phyloP scores from a whole-genome alignment of 2,113 vertebrate genomes.

The Helogale parvula region DNA sequence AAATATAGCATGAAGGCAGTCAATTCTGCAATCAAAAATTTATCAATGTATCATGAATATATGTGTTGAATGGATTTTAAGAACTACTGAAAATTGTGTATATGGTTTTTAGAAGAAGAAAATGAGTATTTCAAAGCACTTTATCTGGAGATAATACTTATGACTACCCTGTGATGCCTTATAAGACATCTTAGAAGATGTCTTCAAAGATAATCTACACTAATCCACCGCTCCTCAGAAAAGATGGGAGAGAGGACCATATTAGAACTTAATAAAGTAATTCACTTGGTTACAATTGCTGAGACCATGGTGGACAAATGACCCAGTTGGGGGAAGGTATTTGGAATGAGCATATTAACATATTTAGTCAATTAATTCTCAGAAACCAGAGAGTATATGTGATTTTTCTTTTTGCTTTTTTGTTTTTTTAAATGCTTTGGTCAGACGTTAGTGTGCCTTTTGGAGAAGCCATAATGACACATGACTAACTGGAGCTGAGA shows the following conservation, averaged over 20 bases:
- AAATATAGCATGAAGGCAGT: neutral
- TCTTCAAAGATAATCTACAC: no score
- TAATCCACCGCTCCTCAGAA: neutral
- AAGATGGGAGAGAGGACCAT: rapidly evolving
- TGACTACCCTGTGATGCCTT: neutral
- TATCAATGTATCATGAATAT: neutral
- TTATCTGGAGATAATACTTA: neutral
- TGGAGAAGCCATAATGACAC: neutral
- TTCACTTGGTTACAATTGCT: neutral
- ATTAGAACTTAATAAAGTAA: neutral
- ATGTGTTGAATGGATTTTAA: neutral
- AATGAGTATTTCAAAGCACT: neutral
- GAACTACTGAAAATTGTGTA: neutral
- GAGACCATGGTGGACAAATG: neutral
- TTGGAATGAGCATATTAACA: neutral
- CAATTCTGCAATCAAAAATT: neutral
- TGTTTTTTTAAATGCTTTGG: neutral
- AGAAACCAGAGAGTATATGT: neutral
- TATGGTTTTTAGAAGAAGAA: neutral
- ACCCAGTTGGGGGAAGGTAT: neutral
- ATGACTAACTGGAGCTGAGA: neutral
- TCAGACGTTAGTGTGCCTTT: neutral
- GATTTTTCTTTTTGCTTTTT: neutral
- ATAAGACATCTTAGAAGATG: no score
- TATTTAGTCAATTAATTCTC: neutral